Base-by-base conservation (phyloP, 2,888 invertebrate species). In the Pinctada fucata region DNA sequence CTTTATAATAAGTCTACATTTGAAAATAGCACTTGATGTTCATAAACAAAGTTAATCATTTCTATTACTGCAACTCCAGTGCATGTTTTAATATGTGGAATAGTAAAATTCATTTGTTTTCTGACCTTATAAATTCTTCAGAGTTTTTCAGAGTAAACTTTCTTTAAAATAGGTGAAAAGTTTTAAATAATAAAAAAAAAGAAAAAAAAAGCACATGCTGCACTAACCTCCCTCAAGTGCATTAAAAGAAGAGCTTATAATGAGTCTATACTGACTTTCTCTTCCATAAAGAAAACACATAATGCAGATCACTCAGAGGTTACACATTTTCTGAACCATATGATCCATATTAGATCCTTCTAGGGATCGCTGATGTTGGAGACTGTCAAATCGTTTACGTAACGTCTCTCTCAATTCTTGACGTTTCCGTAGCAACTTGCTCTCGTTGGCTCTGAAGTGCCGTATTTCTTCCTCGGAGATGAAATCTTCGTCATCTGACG, bases 401-500 rank as follows among this genome's bases (percentile, higher is more conserved):
- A 97, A 93, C 79, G 95, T 96, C 92, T 96, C 95, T 76, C 97
- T 94, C 88, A 97, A 93, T 93, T 97, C 95, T 90, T 96, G 95
- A 86, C 97, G 95, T 93, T 96, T 95, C 90, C 96, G 95, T 82
- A 95, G 95, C 88, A 96, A 95, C 92, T 96, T 95, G 91, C 95
- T 95, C 91, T 94, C 94, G 91, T 96, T 95, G 85, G 96, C 96
- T 93, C 96, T 95, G 93, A 97, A 97, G 93, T 96, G 96, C 93
- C 95, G 94, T 85, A 97, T 96, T 92, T 97, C 97, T 93, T 97
- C 97, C 88, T 95, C 95, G 85, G 97, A 96, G 94, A 97, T 97
- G 67, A 87, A 86, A 47, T 87, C 86, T 88, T 95, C 95, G 88
- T 95, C 95, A 58, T 90, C 91, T 90, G 96, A 95, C 86, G 96